These are phyloP conservation scores for Mus pahari DNA, from an alignment of 2,113 vertebrate genomes.

Conservation along the genomic window DNA sequence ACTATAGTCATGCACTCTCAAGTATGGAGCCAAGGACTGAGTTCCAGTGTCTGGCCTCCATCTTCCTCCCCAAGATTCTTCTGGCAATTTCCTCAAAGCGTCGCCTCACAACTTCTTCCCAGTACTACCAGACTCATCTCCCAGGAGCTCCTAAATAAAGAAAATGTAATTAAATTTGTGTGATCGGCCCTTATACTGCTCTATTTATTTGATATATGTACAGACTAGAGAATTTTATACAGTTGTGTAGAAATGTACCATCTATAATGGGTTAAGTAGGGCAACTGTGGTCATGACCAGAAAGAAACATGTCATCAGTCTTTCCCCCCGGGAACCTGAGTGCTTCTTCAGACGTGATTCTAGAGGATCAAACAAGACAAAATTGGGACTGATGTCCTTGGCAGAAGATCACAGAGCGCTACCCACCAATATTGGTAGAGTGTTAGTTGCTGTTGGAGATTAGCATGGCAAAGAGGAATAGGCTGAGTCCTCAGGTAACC, in stretches of 20 bases:
- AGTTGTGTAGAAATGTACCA: background rate
- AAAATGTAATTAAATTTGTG: conserved; percentile 58
- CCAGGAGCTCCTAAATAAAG: conserved; percentile 58
- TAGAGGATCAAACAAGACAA: background rate
- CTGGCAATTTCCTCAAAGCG: conserved; percentile 47
- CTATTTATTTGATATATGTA: conserved; percentile 54
- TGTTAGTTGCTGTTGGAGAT: background rate
- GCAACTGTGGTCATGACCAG: conserved; percentile 1
- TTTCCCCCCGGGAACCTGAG: background rate
- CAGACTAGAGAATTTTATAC: conserved; percentile 37
- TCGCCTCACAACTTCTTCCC: background rate
- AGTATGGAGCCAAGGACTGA: background rate
- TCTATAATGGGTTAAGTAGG: conserved; percentile 62
- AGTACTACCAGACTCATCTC: conserved; percentile 1
- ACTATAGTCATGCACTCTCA: background rate
- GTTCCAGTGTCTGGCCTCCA: background rate
- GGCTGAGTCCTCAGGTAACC: background rate
- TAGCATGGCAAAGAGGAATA: background rate
- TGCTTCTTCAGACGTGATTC: background rate
- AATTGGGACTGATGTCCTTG: background rate
- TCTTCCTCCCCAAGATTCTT: background rate
- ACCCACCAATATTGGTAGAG: background rate
- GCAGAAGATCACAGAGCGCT: background rate
- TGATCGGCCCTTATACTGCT: conserved; percentile 47
- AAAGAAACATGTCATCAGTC: background rate